Percentiles rank a stretch among this genome's conserved stretches.
These are phyloP conservation scores for Phengaris alcon DNA, from an alignment of 2,888 invertebrate genomes.

Conservation along the genomic window DNA sequence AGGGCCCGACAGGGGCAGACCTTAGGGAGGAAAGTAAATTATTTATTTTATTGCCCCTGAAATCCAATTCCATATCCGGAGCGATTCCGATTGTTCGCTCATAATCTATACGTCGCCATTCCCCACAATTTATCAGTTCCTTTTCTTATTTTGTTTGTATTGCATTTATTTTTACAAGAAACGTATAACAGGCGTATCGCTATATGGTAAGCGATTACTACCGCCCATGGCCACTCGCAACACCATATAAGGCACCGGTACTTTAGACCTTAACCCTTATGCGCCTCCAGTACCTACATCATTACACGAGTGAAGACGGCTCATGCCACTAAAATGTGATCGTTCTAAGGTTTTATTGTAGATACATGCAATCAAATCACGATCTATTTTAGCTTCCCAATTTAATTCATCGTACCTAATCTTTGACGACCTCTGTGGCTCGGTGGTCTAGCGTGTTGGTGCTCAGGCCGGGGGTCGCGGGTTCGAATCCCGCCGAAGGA, in stretches of 20 bases:
- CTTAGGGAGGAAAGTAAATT: slow-evolving; percentile 44
- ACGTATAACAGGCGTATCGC: background rate
- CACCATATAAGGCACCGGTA: background rate
- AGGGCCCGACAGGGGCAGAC: slow-evolving; percentile 30
- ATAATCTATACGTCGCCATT: slow-evolving; percentile 41
- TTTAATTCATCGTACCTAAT: too few species aligned
- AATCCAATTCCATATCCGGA: slow-evolving; percentile 49
- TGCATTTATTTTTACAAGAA: background rate
- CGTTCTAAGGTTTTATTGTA: too few species aligned
- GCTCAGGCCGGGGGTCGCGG: too few species aligned
- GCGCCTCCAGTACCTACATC: background rate
- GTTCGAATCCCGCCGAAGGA: too few species aligned
- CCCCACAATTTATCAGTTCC: slow-evolving; percentile 17
- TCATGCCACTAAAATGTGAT: too few species aligned
- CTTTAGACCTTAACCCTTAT: background rate
- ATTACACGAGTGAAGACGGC: too few species aligned
- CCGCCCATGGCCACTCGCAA: background rate
- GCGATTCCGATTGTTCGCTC: slow-evolving; percentile 34
- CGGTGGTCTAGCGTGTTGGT: too few species aligned
- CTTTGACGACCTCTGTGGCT: too few species aligned
- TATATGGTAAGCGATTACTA: background rate
- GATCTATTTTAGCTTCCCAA: too few species aligned
- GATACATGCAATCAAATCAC: too few species aligned
- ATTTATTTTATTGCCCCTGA: slow-evolving; percentile 49
- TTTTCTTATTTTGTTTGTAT: slow-evolving; percentile 14